A percentile compares a stretch with the other conserved stretches of the same genome.
Conservation (phyloP, 2,797 vertebrate genomes). For the Pteropus rufus region DNA sequence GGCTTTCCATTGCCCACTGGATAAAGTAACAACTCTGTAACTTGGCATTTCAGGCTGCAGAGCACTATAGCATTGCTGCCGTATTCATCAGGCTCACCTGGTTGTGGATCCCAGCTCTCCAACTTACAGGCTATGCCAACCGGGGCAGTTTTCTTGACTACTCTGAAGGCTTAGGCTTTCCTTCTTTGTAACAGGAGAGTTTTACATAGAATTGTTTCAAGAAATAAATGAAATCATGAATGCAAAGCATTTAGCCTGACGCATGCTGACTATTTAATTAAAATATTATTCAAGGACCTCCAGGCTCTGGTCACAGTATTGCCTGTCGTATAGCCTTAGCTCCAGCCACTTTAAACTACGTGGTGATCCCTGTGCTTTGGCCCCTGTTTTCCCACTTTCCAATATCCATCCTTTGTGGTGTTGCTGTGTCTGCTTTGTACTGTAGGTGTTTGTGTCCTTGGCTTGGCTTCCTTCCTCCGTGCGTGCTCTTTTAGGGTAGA, state of each 20-base stretch:
- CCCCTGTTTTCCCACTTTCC: background rate
- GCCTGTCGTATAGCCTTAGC: background rate
- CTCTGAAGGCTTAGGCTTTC: background rate
- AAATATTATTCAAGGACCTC: background rate
- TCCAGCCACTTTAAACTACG: background rate
- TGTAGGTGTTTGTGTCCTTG: background rate
- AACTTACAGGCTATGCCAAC: background rate
- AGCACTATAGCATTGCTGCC: background rate
- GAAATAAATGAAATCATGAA: background rate
- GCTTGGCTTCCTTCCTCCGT: background rate
- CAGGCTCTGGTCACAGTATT: background rate
- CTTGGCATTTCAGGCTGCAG: background rate
- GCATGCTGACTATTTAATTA: background rate
- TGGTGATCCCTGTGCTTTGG: background rate
- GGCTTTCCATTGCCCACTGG: background rate
- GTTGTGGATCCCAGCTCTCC: background rate
- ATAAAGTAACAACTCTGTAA: background rate
- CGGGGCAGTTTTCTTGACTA: background rate
- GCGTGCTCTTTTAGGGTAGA: background rate
- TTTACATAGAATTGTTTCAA: conserved; percentile 7
- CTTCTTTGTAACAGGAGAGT: background rate
- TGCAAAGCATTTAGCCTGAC: background rate
- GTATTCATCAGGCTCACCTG: background rate
- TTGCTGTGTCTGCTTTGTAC: background rate
- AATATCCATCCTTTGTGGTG: background rate